These are phyloP conservation scores for Ptycholaimellus sp. DNA, from an alignment of 2,888 invertebrate species.

Conservation along the genomic window DNA sequence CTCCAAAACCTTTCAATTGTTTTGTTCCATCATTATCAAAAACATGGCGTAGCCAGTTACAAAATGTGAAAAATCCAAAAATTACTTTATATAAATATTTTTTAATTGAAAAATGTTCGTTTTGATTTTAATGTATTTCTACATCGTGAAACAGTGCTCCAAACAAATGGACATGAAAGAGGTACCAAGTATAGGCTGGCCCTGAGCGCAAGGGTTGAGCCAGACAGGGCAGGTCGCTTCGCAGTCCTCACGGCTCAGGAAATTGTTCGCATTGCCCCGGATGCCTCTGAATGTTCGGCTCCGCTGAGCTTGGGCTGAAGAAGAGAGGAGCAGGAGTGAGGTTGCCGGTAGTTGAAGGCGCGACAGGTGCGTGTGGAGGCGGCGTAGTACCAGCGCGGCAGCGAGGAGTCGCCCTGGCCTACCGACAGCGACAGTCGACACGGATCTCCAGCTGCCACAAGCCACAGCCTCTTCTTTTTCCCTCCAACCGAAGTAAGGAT, in stretches of 20 bases:
- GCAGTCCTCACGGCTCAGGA: constrained; percentile 13
- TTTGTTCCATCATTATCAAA: too few species aligned
- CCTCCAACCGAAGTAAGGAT: constrained; percentile 13
- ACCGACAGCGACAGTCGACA: background rate
- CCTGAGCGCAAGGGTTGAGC: constrained; percentile 11
- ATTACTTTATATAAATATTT: constrained; percentile 3
- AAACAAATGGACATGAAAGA: too few species aligned
- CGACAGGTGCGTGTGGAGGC: constrained; percentile 12
- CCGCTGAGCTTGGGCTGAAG: too few species aligned
- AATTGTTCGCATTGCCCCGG: too few species aligned
- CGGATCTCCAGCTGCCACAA: background rate
- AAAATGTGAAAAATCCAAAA: background rate
- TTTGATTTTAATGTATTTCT: too few species aligned
- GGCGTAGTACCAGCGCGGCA: constrained; percentile 15
- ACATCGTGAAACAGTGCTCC: too few species aligned
- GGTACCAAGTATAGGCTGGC: too few species aligned
- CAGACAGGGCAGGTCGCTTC: constrained; percentile 15
- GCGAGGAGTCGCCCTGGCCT: background rate
- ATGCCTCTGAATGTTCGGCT: too few species aligned
- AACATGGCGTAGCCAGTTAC: background rate
- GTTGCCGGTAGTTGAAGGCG: constrained; percentile 15
- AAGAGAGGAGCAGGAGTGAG: too few species aligned
- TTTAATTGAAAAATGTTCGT: background rate
- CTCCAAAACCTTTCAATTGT: too few species aligned
- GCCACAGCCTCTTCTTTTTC: constrained; percentile 16